A percentile compares a stretch with the other conserved stretches of the same genome.
These are phyloP conservation scores for Antitype chi DNA, from an alignment of 2,888 invertebrate species.

Conservation along the genomic window DNA sequence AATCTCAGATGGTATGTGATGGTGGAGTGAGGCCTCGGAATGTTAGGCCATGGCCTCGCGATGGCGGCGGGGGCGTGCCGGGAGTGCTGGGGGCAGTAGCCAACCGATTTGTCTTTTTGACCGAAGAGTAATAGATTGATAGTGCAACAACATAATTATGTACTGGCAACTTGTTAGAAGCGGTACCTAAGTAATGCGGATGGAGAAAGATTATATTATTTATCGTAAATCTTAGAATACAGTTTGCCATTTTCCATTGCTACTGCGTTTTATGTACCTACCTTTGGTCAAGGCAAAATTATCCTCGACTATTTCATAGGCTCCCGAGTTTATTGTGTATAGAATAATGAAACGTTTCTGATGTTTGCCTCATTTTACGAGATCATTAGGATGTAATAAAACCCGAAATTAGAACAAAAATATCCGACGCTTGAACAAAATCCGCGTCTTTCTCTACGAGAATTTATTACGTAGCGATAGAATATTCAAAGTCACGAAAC, in stretches of 20 bases:
- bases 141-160: constrained; percentile 24
- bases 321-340: constrained; percentile 38
- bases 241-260: constrained; percentile 4
- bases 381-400: constrained; percentile 52
- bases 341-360: constrained; percentile 31
- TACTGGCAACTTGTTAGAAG: constrained; percentile 17
- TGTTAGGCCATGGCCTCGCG: constrained; percentile 59
- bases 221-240: constrained; percentile 17
- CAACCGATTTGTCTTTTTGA: constrained; percentile 58
- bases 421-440: constrained; percentile 2
- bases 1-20: constrained; percentile 72
- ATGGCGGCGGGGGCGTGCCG: constrained; percentile 37
- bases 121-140: constrained; percentile 56
- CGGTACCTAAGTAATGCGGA: constrained; percentile 1
- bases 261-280: not conserved
- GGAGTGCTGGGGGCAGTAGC: constrained; percentile 42
- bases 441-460: not conserved
- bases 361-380: constrained; percentile 40
- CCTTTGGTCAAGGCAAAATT: constrained; percentile 1
- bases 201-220: not conserved
- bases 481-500: not conserved
- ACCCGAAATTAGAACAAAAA: constrained; percentile 35
- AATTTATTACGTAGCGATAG: not conserved
- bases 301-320: constrained; percentile 14
- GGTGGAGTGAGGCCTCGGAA: constrained; percentile 62